phyloP scores from a whole-genome alignment of 2,888 invertebrate genomes.

The Baccha elongata region DNA sequence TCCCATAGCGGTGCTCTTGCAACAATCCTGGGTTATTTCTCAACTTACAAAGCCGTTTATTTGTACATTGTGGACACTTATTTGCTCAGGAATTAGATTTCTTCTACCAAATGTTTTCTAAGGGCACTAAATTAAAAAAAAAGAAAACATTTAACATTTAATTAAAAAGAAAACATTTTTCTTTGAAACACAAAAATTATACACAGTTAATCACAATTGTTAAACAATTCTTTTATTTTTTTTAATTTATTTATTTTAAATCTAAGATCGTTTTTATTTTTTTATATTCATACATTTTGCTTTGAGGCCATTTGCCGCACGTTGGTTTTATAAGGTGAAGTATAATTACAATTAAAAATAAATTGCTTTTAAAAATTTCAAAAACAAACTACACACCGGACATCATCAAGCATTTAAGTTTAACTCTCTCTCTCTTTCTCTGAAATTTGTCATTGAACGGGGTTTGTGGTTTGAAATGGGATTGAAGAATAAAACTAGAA shows the following conservation, averaged over 20 bases:
- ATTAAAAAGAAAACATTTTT: too few relatives aligned
- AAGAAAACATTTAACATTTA: not conserved
- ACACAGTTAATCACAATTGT: constrained; percentile 33
- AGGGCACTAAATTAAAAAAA: not conserved
- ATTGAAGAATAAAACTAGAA: constrained; percentile 84
- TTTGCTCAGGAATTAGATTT: too few relatives aligned
- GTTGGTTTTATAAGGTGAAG: constrained; percentile 16
- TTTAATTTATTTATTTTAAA: constrained; percentile 38
- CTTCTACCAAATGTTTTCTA: too few relatives aligned
- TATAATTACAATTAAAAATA: constrained; percentile 46
- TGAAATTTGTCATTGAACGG: constrained; percentile 35
- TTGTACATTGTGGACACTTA: too few relatives aligned
- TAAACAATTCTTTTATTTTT: constrained; percentile 22
- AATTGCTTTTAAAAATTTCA: constrained; percentile 50
- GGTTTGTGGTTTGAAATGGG: constrained; percentile 22
- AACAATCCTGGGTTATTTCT: too few relatives aligned
- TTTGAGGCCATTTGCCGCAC: constrained; percentile 37
- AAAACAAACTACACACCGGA: constrained; percentile 31
- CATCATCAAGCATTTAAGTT: constrained; percentile 2
- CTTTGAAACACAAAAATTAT: not conserved
- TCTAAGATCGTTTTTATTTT: constrained; percentile 31
- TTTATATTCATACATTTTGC: constrained; percentile 32
- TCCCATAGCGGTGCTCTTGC: too few relatives aligned
- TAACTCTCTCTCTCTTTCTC: constrained; percentile 16
- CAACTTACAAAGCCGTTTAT: too few relatives aligned